phyloP scores from a whole-genome alignment of 2,113 vertebrate species.

The Phainopepla nitens region DNA sequence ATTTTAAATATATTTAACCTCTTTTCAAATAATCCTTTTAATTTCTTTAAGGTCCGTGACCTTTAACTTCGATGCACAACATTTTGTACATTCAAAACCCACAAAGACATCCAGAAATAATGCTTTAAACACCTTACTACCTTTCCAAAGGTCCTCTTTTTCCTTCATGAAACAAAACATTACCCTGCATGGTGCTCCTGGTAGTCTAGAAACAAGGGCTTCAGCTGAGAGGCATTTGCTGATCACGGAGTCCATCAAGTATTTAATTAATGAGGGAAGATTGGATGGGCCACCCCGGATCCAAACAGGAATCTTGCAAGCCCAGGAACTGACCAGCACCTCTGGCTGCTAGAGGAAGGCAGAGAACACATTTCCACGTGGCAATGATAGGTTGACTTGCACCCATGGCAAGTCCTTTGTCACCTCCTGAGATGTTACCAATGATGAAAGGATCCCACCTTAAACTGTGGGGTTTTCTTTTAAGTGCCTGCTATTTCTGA shows the following conservation, averaged over 20 bases:
- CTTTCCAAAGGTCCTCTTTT: background rate
- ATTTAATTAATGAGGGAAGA: background rate
- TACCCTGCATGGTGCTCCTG: background rate
- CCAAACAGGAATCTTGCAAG: background rate
- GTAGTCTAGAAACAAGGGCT: background rate
- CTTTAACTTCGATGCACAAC: conserved; percentile 17
- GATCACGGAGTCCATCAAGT: background rate
- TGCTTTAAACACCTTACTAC: background rate
- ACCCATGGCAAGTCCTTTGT: background rate
- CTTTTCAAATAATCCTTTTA: conserved; percentile 41
- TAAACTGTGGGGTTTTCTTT: background rate
- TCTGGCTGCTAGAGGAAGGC: background rate
- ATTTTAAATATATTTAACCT: conserved; percentile 45
- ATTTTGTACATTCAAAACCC: background rate
- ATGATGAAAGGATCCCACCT: background rate
- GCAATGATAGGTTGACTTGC: background rate
- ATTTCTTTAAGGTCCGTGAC: conserved; percentile 15
- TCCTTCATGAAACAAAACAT: background rate
- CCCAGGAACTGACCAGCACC: background rate
- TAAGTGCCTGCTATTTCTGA: background rate
- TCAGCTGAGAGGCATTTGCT: background rate
- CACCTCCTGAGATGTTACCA: background rate
- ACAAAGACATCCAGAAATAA: background rate
- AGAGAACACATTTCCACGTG: background rate
- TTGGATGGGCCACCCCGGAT: background rate